Evolutionary conservation across 2,113 vertebrate species (phyloP), one percentile per base, ranked within the genome.

Genomic region (Psilopsiagon aymara): DNA sequence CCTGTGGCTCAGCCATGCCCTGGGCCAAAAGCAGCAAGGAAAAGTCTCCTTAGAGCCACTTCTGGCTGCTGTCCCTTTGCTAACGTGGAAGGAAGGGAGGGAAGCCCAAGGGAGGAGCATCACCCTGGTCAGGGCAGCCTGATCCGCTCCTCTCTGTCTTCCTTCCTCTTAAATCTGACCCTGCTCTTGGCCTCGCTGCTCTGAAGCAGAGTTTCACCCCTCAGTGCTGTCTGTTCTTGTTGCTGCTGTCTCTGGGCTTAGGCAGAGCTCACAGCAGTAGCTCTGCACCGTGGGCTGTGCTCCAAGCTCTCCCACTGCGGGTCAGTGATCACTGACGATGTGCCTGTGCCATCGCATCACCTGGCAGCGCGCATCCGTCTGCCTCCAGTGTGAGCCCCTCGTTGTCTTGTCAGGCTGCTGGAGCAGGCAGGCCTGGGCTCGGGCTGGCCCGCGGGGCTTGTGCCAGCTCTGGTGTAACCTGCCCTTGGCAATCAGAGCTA

Each of bases 1-100:
- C 41, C 33, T 12, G 2, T 2, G 4, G 17, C 1, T 1, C 15
- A 14, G 37, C 19, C 0, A 0, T 16, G 21, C 1, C 1, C 29
- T 9, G 8, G 64, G 64, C 43, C 25, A 8, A 28, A 29, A 77
- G 41, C 55, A 31, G 73, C 10, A 7, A 27, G 52, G 69, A 27
- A 4, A 11, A 17, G 27, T 12, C 64, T 23, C 44, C 62, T 33
- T 5, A 4, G 62, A 46, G 77, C 20, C 11, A 0, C 70, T 60
- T 14, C 1, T 24, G 70, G 49, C 21, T 12, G 2, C 44, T 41
- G 20, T 49, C 35, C 64, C 17, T 16, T 46, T 37, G 12, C 23
- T 27, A 10, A 9, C 3, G 4, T 17, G 53, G 37, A 16, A 29
- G 71, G 43, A 7, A 57, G 19, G 55, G 55, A 23, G 14, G 14